Evolutionary conservation across 2,113 vertebrate genomes (phyloP), one percentile per base, ranked within the genome.

Genomic region (Seriola dumerili): DNA sequence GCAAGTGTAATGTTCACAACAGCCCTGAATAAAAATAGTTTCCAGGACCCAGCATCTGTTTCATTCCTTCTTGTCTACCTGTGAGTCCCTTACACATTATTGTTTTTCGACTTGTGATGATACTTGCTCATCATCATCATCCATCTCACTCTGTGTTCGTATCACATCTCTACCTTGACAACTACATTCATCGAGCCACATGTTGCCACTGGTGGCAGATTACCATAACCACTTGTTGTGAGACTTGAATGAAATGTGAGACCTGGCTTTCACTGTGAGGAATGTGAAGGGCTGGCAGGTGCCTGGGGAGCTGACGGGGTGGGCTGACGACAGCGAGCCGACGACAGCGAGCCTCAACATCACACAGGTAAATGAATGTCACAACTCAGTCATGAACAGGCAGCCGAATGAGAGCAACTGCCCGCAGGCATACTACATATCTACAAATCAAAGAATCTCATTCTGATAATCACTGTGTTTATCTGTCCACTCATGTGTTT

Each of bases 361-460:
- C 65, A 87, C 71, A 83, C 82, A 76, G 71, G 83, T 69, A 90
- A 91, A 92, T 82, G 55, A 79, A 81, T 84, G 81, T 88, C 77
- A 91, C 81, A 85, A 21, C 72, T 91, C 78, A 65, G 80, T 85
- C 77, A 76, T 65, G 74, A 78, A 52, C 58, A 52, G 25, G 48
- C 42, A 72, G 77, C 68, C 76, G 72, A 81, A 82, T 16, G 21
- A 62, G 23, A 72, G 10, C 73, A 58, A 65, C 46, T 48, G 71
- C 74, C 76, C 8, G 6, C 6, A 65, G 38, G 21, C 19, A 62
- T 48, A 21, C 4, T 29, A 12, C 7, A 40, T 29, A 29, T 32
- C 66, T 44, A 65, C 8, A 32, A 50, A 50, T 50, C 25, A 1
- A n/a, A 44, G 0, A 63, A 64, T 64, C 4, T 52, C 32, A 38